These are phyloP conservation scores for Tenebrosternarchus preto DNA, from an alignment of 2,113 vertebrate species.

Conservation along the genomic window DNA sequence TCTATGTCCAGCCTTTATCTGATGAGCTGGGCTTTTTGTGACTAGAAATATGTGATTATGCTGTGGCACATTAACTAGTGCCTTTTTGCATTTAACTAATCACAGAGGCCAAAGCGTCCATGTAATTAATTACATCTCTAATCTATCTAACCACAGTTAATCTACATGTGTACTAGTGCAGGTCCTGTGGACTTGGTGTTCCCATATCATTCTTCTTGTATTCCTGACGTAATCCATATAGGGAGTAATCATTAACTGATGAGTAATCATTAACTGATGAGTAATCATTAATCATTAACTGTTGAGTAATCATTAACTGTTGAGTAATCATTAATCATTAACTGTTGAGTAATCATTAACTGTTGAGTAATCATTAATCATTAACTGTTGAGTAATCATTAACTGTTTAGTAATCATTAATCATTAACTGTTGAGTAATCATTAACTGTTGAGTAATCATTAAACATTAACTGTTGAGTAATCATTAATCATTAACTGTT, in stretches of 20 bases:
- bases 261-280: too few species aligned
- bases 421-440: not conserved
- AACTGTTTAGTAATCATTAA: not conserved
- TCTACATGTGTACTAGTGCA: too few species aligned
- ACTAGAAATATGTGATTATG: not conserved
- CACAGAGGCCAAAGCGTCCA: too few species aligned
- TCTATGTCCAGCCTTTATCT: not conserved
- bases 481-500: not conserved
- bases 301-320: not conserved
- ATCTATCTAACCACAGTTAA: too few species aligned
- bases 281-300: too few species aligned
- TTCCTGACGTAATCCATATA: not conserved
- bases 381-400: not conserved
- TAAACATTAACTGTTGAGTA: too few species aligned
- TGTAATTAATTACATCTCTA: too few species aligned
- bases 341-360: not conserved
- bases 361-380: too few species aligned
- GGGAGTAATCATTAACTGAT: not conserved
- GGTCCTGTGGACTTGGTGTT: too few species aligned
- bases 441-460: not conserved
- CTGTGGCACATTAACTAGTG: too few species aligned
- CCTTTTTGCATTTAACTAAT: too few species aligned
- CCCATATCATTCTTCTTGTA: not conserved
- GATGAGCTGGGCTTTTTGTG: not conserved
- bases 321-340: too few species aligned